Evolutionary conservation across 2,113 vertebrate genomes (phyloP).

Genomic region (Aegithalos caudatus): DNA sequence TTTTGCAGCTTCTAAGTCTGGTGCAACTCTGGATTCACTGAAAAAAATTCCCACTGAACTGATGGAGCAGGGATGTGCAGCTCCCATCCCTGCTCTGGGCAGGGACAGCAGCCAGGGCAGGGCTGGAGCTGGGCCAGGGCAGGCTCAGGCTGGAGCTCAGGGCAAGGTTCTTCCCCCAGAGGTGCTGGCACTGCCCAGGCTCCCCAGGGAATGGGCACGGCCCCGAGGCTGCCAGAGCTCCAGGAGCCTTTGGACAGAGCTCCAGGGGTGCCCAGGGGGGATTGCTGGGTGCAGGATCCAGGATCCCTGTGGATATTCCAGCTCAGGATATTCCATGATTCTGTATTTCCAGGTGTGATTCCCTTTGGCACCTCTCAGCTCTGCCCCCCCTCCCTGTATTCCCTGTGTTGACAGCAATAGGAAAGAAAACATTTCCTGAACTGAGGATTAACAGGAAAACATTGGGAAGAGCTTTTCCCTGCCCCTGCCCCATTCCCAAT

Average conservation of each 20-base stretch:
- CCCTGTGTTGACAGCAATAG: not conserved
- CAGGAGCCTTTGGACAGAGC: not conserved
- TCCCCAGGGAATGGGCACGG: not conserved
- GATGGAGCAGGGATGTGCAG: not conserved
- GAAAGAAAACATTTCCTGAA: not conserved
- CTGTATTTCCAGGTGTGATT: not conserved
- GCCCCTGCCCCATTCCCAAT: not conserved
- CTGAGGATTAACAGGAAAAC: not conserved
- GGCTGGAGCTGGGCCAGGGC: not conserved
- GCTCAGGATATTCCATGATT: not conserved
- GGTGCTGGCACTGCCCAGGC: not conserved
- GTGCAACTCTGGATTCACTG: not conserved
- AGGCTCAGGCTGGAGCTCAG: not conserved
- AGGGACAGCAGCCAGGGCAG: not conserved
- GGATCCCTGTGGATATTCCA: not conserved
- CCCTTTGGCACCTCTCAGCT: not conserved
- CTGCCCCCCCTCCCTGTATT: not conserved
- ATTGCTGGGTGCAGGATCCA: not conserved
- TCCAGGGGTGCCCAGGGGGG: not conserved
- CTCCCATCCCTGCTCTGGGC: not conserved
- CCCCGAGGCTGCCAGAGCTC: not conserved
- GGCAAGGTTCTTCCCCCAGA: not conserved
- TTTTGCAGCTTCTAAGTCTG: not conserved
- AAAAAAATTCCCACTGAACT: not conserved
- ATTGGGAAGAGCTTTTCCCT: too few species aligned